Conservation (phyloP, 2,797 vertebrate species). For the Pseudotriccus pelzelni region DNA sequence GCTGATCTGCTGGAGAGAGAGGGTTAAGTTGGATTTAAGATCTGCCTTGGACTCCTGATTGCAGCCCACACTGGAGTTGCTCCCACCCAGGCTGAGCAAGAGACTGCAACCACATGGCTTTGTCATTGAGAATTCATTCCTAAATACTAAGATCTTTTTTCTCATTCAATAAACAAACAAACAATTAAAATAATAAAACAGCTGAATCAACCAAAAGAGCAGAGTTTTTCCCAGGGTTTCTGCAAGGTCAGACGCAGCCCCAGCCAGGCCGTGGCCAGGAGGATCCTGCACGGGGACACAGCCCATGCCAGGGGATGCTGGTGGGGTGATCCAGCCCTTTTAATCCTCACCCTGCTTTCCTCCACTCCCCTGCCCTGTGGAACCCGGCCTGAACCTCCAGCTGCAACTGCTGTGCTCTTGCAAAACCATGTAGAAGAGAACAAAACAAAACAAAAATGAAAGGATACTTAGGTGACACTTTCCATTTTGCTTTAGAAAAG, state of each 20-base stretch:
- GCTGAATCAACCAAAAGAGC: not conserved
- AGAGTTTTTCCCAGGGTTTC: not conserved
- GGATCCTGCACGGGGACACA: not conserved
- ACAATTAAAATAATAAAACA: not conserved
- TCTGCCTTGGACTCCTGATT: not conserved
- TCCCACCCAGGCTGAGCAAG: not conserved
- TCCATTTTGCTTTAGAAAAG: not conserved
- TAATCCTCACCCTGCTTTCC: not conserved
- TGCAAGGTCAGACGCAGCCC: not conserved
- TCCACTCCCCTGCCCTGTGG: not conserved
- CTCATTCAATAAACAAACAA: not conserved
- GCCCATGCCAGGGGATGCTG: not conserved
- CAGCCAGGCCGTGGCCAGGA: not conserved
- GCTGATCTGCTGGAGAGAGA: not conserved
- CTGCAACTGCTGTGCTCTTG: not conserved
- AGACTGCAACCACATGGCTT: not conserved
- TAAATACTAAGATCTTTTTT: not conserved
- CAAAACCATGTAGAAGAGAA: not conserved
- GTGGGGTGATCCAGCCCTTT: not conserved
- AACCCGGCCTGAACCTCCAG: not conserved
- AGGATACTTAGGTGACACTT: not conserved
- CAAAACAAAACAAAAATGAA: not conserved
- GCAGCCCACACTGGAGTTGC: not conserved
- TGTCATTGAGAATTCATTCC: not conserved
- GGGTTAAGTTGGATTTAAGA: not conserved